Conservation (phyloP, 2,113 vertebrate species). For the Lates calcarifer region DNA sequence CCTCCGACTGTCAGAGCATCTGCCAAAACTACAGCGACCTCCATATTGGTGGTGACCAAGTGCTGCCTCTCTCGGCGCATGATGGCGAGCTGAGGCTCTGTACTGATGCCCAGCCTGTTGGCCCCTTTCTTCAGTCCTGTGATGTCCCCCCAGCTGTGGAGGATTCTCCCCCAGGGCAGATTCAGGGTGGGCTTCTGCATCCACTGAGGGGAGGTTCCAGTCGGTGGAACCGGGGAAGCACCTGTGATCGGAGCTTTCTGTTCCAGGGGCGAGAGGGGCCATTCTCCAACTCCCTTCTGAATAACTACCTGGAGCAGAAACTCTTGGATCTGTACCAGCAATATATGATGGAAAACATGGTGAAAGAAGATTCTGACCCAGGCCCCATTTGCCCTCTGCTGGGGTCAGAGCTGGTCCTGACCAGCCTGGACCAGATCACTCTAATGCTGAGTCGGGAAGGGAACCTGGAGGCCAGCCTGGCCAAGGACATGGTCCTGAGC, state of each 20-base stretch:
- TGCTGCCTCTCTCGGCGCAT: slow-evolving; percentile 88
- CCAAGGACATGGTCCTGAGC: slow-evolving; percentile 95
- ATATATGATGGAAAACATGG: slow-evolving; percentile 91
- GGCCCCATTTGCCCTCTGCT: slow-evolving; percentile 88
- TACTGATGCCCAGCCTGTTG: slow-evolving; percentile 76
- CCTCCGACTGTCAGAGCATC: slow-evolving; percentile 94
- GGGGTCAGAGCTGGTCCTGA: slow-evolving; percentile 92
- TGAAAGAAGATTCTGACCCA: slow-evolving; percentile 62
- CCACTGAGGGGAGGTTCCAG: slow-evolving; percentile 83
- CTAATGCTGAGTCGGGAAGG: slow-evolving; percentile 91
- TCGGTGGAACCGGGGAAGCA: slow-evolving; percentile 87
- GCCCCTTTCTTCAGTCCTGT: slow-evolving; percentile 92
- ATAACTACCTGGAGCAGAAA: slow-evolving; percentile 95
- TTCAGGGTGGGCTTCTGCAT: slow-evolving; percentile 53
- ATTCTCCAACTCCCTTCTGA: slow-evolving; percentile 92
- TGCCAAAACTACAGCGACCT: slow-evolving; percentile 96
- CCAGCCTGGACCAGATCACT: slow-evolving; percentile 94
- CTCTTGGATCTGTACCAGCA: slow-evolving; percentile 94
- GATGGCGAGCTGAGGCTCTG: slow-evolving; percentile 84
- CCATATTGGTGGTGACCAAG: slow-evolving; percentile 93
- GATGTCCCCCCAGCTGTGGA: slow-evolving; percentile 89
- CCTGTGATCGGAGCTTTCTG: slow-evolving; percentile 87
- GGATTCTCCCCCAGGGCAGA: slow-evolving; percentile 63
- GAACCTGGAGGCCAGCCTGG: slow-evolving; percentile 90
- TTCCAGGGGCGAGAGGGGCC: slow-evolving; percentile 88